These are phyloP conservation scores for Poecile atricapillus DNA, from an alignment of 2,113 vertebrate genomes.

Conservation along the genomic window DNA sequence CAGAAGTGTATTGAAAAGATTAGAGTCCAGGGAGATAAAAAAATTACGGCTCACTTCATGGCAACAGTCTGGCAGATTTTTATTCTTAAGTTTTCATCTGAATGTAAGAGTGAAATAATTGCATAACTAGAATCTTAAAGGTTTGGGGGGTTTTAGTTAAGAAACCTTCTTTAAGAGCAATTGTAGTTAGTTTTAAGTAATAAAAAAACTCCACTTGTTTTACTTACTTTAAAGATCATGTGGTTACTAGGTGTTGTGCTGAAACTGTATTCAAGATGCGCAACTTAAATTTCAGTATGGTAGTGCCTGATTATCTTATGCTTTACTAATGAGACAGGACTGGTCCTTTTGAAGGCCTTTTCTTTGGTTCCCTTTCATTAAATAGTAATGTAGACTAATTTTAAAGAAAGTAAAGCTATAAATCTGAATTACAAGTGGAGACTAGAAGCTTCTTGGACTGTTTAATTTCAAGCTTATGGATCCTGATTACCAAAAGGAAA, in stretches of 20 bases:
- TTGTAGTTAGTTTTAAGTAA: neutral
- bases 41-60: neutral
- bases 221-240: neutral
- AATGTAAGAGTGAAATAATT: neutral
- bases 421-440: neutral
- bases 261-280: neutral
- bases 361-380: neutral
- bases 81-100: neutral
- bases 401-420: neutral
- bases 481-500: neutral
- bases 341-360: neutral
- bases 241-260: neutral
- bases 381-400: neutral
- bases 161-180: neutral
- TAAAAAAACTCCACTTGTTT: neutral
- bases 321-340: neutral
- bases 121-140: neutral
- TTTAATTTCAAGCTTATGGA: neutral
- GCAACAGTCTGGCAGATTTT: neutral
- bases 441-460: neutral
- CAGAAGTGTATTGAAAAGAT: neutral
- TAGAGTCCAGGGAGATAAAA: neutral
- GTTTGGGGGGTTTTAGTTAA: neutral
- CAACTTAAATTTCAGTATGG: neutral
- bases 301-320: neutral